phyloP scores from a whole-genome alignment of 2,113 vertebrate genomes.

The Thymallus thymallus region DNA sequence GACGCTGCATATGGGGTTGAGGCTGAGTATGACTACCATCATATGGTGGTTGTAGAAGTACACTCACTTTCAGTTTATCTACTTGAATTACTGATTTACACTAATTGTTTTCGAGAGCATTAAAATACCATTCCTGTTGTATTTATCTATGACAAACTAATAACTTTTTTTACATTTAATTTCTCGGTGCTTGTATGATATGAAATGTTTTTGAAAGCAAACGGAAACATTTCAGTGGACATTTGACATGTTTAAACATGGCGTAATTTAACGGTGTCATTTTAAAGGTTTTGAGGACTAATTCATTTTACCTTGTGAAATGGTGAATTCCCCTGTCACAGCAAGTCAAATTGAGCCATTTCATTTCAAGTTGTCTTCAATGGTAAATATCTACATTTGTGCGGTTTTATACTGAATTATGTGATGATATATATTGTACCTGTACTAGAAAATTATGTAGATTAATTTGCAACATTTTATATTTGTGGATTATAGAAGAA shows the following conservation, averaged over 20 bases:
- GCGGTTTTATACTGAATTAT: conserved; percentile 17
- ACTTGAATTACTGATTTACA: conserved; percentile 30
- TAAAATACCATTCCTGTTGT: conserved; percentile 37
- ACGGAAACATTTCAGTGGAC: conserved; percentile 19
- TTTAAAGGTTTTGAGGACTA: neutral
- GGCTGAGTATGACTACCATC: conserved; percentile 41
- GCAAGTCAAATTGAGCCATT: neutral
- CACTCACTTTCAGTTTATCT: conserved; percentile 49
- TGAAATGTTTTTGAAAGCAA: neutral
- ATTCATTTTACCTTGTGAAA: too few relatives aligned
- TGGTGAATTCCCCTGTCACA: neutral
- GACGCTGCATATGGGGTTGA: conserved; percentile 16
- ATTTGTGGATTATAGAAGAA: conserved; percentile 45
- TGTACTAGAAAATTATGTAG: conserved; percentile 54
- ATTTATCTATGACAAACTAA: conserved; percentile 22
- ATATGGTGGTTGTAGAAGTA: conserved; percentile 55
- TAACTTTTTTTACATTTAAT: neutral
- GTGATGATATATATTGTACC: conserved; percentile 50
- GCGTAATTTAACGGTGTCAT: conserved; percentile 15
- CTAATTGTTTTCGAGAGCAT: conserved; percentile 42
- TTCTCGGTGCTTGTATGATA: conserved; percentile 24
- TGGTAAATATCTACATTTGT: conserved; percentile 36
- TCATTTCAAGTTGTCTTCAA: conserved; percentile 14
- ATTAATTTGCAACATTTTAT: conserved; percentile 43
- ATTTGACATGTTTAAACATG: too few relatives aligned